Evolutionary conservation across 2,113 vertebrate genomes (phyloP).

Genomic region (Myxocyprinus asiaticus): DNA sequence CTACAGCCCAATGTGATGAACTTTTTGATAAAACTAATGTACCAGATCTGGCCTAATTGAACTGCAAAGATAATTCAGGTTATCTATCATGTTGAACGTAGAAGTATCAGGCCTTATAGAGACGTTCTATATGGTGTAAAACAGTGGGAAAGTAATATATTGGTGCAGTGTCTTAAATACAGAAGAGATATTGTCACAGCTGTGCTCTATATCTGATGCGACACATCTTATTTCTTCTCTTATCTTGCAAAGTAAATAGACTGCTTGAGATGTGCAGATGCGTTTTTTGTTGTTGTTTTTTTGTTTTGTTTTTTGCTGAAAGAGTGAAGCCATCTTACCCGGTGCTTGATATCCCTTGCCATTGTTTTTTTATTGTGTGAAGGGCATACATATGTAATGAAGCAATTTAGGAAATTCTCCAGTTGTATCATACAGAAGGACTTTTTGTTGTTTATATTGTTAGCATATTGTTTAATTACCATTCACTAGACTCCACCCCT

Average conservation of each 20-base stretch:
- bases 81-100: constrained; percentile 21
- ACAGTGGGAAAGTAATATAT: constrained; percentile 34
- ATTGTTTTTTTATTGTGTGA: too few relatives aligned
- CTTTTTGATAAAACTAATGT: constrained; percentile 57
- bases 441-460: too few relatives aligned
- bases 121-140: constrained; percentile 34
- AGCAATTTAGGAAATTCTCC: too few relatives aligned
- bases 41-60: constrained; percentile 55
- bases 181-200: background rate
- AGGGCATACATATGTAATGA: too few relatives aligned
- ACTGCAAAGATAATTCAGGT: constrained; percentile 47
- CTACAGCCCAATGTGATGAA: constrained; percentile 42
- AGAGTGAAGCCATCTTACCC: too few relatives aligned
- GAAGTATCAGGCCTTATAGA: constrained; percentile 27
- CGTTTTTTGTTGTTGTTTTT: background rate
- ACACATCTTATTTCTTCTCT: constrained; percentile 6
- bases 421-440: too few relatives aligned
- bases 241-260: constrained; percentile 38
- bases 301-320: too few relatives aligned
- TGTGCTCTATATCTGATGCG: constrained; percentile 9
- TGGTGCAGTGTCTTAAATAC: constrained; percentile 39
- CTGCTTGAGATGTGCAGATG: background rate
- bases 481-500: too few relatives aligned
- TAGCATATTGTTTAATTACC: too few relatives aligned
- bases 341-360: too few relatives aligned